Base-by-base conservation (phyloP, 2,113 vertebrate species). In the Junco hyemalis region DNA sequence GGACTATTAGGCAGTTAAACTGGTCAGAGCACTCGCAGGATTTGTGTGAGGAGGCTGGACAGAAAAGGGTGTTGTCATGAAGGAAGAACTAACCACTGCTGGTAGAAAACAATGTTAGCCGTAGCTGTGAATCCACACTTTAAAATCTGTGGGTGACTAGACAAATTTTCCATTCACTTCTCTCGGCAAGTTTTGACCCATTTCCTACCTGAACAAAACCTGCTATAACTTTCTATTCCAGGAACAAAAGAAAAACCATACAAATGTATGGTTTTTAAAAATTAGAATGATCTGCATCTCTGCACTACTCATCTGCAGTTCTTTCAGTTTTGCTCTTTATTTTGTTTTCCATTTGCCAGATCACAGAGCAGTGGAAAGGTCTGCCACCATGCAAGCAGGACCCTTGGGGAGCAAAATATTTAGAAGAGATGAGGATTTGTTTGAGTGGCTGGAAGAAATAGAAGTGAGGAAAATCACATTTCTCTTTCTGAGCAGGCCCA, bases 11-110 rank as follows among this genome's bases (percentile, higher is more conserved):
- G 72, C 80, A 61, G 86, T 92, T 92, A 92, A 89, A 92, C 69
- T 83, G 78, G 65, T 86, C 70, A 73, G 90, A 90, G 57, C 12
- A 23, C 77, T 90, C 8, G 2, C 22, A 92, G 71, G 82, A 70
- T 93, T 86, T 94, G 50, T 42, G 51, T 80, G 81, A 82, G 77
- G 84, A 84, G 59, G 81, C 89, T 87, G 71, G 48, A 73, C 40
- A 86, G 77, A 93, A 90, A 83, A 92, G 90, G 88, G 93, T 93
- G 93, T 84, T 93, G 79, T 47, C 86, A 78, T 65, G 69, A 81
- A 92, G 56, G 80, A 93, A 81, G 85, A 95, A 50, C 76, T 93
- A 86, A 86, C 50, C 36, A 81, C 53, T 88, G 81, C 79, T 94
- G 31, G 40, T 81, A 64, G 29, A 71, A 93, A 90, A 86, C 73